These are phyloP conservation scores for Trichopoda pennipes DNA, from an alignment of 2,888 invertebrate species.

Conservation along the genomic window DNA sequence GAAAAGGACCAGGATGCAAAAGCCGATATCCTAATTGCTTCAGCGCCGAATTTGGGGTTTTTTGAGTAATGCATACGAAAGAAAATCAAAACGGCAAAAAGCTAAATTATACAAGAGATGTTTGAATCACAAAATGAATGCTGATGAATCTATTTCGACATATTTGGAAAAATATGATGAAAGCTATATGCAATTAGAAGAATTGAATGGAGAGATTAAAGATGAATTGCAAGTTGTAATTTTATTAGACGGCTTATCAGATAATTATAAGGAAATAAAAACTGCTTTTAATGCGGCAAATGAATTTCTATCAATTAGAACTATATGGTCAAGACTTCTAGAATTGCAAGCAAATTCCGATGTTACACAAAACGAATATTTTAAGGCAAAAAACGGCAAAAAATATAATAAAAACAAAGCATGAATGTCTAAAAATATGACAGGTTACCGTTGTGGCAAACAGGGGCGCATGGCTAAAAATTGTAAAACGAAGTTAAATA, in stretches of 20 bases:
- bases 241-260: neutral
- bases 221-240: slow-evolving; percentile 15
- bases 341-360: neutral
- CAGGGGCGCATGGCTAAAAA: slow-evolving; percentile 1
- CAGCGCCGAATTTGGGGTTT: too few species aligned
- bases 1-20: too few species aligned
- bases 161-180: neutral
- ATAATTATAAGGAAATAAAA: neutral
- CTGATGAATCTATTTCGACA: neutral
- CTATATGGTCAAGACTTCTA: too few species aligned
- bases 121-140: neutral
- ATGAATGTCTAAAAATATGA: slow-evolving; percentile 11
- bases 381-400: slow-evolving; percentile 4
- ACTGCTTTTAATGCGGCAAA: neutral
- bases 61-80: too few species aligned
- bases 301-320: too few species aligned
- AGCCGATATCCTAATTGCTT: too few species aligned
- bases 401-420: slow-evolving; percentile 2
- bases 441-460: slow-evolving; percentile 1
- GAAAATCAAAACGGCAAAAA: too few species aligned
- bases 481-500: neutral
- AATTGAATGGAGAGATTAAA: slow-evolving; percentile 3
- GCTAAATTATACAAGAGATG: too few species aligned
- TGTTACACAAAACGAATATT: neutral
- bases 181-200: neutral